Base-by-base conservation (phyloP, 2,888 invertebrate genomes). In the Nebria brevicollis region DNA sequence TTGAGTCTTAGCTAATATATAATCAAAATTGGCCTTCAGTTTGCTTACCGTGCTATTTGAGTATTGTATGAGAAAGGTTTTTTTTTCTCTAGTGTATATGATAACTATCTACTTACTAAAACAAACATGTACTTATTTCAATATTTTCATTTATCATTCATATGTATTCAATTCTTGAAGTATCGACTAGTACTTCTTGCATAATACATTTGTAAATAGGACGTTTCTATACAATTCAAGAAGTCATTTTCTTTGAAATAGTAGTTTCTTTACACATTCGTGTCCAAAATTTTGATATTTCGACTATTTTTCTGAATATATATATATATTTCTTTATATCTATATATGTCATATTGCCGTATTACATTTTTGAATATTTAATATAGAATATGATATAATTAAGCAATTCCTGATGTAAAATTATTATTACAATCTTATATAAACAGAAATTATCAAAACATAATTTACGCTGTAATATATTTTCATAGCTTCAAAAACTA, bases 1-100 rank as follows among this genome's bases (percentile, higher is more conserved):
- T 41, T 73, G 10, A 2, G 25, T 68, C 25, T 54, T 66, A 15
- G 20, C 43, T 66, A 42, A 43, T 66, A 54, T 79, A 79, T 79
- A 75, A 79, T 79, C 79, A 79, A 79, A 79, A 68, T 66, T 43
- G 75, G 66, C 79, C 79, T 79, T 79, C 79, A 70, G 25, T 70
- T 66, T 66, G 0, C 25, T 8, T 66, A 66, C 66, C 15, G 15
- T 66, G 11, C 11, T 70, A 70, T 70, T 70, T 26, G 4, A 26
- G 11, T 70, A 70, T 34, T 26, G 70, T 70, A 25, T 66, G 66
- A 66, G 66, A 66, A 66, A 66, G 10, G 10, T 11, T 66, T 66
- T 66, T 20, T 66, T 20, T 25, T 20, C n/a, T 66, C 25, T 66
- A 66, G 66, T 66, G 34, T 54, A 54, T 54, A 70, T 26, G 70